A percentile compares a stretch with the other conserved stretches of the same genome.
Evolutionary conservation across 2,888 invertebrate species (phyloP).

Genomic region (Drosophila mettleri): DNA sequence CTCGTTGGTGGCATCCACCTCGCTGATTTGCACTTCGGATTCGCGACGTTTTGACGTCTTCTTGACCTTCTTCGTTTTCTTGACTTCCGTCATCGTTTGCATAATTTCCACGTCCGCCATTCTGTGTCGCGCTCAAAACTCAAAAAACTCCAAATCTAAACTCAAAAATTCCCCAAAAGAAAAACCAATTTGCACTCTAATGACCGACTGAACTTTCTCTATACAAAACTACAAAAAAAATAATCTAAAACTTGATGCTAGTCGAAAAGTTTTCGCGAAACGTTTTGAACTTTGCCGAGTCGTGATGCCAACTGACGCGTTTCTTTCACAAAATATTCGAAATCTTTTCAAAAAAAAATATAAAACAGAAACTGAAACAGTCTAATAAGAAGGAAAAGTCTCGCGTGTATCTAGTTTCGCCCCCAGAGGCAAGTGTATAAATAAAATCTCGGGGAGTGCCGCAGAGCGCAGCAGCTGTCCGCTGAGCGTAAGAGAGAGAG

Average conservation of each 20-base stretch:
- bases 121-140: constrained; percentile 64
- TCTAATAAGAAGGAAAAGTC: constrained; percentile 19
- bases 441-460: constrained; percentile 68
- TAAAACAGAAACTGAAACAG: constrained; percentile 2
- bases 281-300: constrained; percentile 83
- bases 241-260: constrained; percentile 26
- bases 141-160: constrained; percentile 1
- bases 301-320: constrained; percentile 83
- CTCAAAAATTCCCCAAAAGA: constrained; percentile 1
- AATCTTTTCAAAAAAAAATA: constrained; percentile 51
- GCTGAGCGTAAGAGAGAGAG: constrained; percentile 38
- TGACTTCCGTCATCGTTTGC: constrained; percentile 93
- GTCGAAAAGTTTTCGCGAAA: constrained; percentile 53
- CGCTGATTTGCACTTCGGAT: constrained; percentile 93
- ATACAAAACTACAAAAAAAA: constrained; percentile 14
- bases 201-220: constrained; percentile 83
- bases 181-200: constrained; percentile 63
- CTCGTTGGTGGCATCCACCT: constrained; percentile 89
- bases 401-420: constrained; percentile 76
- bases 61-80: constrained; percentile 96
- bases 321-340: constrained; percentile 68
- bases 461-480: constrained; percentile 26
- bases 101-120: constrained; percentile 97
- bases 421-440: constrained; percentile 77
- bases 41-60: constrained; percentile 93